A percentile compares a stretch with the other conserved stretches of the same genome.
Evolutionary conservation across 2,113 vertebrate genomes (phyloP).

Genomic region (Pituophis catenifer): DNA sequence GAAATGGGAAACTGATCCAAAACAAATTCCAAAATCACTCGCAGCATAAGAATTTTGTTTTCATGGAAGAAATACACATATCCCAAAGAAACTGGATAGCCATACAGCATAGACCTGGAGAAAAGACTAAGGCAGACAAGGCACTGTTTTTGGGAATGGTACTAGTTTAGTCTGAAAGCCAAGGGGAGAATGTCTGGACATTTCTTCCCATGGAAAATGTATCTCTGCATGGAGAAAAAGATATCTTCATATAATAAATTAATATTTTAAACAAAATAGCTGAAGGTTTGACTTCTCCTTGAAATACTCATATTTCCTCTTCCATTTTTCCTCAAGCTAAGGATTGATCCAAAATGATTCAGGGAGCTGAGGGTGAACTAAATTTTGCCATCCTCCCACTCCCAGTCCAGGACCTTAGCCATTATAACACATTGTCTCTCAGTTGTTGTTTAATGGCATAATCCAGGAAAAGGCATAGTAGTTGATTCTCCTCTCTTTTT

Average conservation of each 20-base stretch:
- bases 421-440: too few relatives aligned
- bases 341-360: neutral
- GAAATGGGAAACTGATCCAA: neutral
- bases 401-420: neutral
- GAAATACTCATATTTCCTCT: neutral
- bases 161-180: neutral
- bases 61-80: neutral
- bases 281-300: neutral
- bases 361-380: neutral
- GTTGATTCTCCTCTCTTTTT: too few relatives aligned
- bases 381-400: neutral
- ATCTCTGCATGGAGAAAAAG: neutral
- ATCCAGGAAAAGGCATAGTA: too few relatives aligned
- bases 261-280: neutral
- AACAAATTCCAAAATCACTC: neutral
- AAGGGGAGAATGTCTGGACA: neutral
- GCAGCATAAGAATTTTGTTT: neutral
- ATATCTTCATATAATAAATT: neutral
- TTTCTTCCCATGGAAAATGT: neutral
- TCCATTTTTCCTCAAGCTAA: neutral
- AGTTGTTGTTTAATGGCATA: too few relatives aligned
- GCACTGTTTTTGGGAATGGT: neutral
- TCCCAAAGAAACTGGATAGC: neutral
- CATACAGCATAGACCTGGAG: neutral
- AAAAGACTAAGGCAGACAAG: neutral